phyloP scores from a whole-genome alignment of 2,888 invertebrate species.

The Melanophora roralis region DNA sequence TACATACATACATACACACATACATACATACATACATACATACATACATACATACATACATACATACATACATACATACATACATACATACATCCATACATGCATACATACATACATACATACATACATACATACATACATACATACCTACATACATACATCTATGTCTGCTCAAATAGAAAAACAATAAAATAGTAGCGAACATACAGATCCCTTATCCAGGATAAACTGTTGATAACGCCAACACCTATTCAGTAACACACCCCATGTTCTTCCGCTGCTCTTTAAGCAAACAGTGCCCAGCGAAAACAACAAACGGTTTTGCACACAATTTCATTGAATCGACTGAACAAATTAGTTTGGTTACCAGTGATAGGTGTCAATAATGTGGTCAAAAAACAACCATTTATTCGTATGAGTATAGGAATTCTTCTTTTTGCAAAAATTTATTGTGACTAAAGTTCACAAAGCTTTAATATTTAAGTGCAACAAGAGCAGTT shows the following conservation, averaged over 20 bases:
- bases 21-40: no score
- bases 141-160: no score
- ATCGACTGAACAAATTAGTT: slow-evolving; percentile 69
- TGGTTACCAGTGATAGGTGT: slow-evolving; percentile 63
- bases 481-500: neutral
- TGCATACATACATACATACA: no score
- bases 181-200: slow-evolving; percentile 45
- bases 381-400: slow-evolving; percentile 60
- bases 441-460: neutral
- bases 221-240: slow-evolving; percentile 22
- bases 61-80: no score
- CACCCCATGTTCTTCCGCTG: neutral
- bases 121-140: neutral
- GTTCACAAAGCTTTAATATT: neutral
- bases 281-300: slow-evolving; percentile 24
- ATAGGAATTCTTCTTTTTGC: neutral
- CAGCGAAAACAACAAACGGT: slow-evolving; percentile 63
- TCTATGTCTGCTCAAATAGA: slow-evolving; percentile 6
- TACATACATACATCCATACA: neutral
- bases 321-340: slow-evolving; percentile 71
- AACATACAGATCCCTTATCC: slow-evolving; percentile 1
- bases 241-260: neutral
- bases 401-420: slow-evolving; percentile 7
- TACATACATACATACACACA: neutral
- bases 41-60: neutral